A percentile compares a stretch with the other conserved stretches of the same genome.
Conservation (phyloP, 2,888 invertebrate species). For the Choristoneura rosaceana region DNA sequence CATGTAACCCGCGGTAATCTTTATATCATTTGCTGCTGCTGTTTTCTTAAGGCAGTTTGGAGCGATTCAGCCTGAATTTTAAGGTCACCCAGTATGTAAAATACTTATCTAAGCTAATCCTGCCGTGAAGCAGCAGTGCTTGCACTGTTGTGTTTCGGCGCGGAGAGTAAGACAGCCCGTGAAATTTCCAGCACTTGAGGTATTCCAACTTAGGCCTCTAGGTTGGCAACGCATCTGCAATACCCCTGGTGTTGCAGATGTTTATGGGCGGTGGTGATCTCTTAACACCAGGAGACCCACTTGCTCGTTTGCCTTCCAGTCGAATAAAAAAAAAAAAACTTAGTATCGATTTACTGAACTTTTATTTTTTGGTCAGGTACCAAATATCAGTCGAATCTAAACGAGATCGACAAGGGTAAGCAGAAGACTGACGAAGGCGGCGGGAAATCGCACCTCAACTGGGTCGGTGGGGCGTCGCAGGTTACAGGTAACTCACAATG, state of each 20-base stretch:
- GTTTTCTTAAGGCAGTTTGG: background rate
- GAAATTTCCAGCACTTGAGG: too few relatives aligned
- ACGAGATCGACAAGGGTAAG: constrained; percentile 92
- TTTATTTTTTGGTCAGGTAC: constrained; percentile 82
- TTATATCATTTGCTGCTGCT: constrained; percentile 28
- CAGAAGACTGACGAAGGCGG: constrained; percentile 89
- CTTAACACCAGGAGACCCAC: too few relatives aligned
- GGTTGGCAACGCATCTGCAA: too few relatives aligned
- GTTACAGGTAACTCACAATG: constrained; percentile 72
- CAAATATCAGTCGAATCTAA: constrained; percentile 90
- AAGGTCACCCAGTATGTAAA: background rate
- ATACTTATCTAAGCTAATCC: too few relatives aligned
- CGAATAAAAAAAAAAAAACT: too few relatives aligned
- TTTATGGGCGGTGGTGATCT: too few relatives aligned
- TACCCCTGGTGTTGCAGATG: too few relatives aligned
- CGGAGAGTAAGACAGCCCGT: too few relatives aligned
- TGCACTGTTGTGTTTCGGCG: too few relatives aligned
- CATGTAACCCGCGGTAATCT: constrained; percentile 47
- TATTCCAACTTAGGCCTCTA: too few relatives aligned
- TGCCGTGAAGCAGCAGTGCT: too few relatives aligned
- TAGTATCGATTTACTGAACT: background rate
- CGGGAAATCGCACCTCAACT: constrained; percentile 83
- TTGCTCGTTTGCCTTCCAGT: too few relatives aligned
- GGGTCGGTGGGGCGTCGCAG: constrained; percentile 81
- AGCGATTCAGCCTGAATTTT: background rate